Percentiles rank a stretch among this genome's conserved stretches.
Evolutionary conservation across 1,140 invertebrate genomes (phyloP).

Genomic region (Sinella curviseta): DNA sequence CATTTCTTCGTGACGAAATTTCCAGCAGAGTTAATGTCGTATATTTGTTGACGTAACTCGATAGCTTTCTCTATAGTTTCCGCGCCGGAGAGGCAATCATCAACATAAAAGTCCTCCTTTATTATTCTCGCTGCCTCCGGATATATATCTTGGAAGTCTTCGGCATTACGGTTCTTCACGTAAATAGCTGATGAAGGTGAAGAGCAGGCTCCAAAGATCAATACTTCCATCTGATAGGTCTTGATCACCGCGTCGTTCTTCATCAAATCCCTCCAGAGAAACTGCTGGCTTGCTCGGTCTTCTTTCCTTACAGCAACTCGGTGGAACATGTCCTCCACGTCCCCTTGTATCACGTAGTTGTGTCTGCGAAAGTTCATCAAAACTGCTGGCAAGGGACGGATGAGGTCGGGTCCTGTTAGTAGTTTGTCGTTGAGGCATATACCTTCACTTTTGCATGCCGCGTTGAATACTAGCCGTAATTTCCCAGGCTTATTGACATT

Average conservation of each 20-base stretch:
- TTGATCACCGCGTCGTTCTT: neutral
- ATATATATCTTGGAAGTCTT: neutral
- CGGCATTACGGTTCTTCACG: neutral
- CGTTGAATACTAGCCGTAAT: neutral
- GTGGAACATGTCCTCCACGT: constrained; percentile 42
- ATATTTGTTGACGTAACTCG: neutral
- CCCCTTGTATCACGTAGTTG: constrained; percentile 21
- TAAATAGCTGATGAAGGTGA: constrained; percentile 18
- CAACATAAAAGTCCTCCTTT: neutral
- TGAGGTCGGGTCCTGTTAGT: constrained; percentile 28
- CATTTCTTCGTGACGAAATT: neutral
- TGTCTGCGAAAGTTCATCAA: constrained; percentile 25
- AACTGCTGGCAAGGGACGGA: constrained; percentile 22
- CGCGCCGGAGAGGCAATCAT: neutral
- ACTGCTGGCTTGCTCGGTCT: constrained; percentile 20
- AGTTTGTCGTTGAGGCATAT: neutral
- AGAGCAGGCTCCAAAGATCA: constrained; percentile 30
- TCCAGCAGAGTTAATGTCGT: neutral
- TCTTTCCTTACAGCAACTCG: constrained; percentile 17
- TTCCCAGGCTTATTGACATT: neutral
- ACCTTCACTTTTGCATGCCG: neutral
- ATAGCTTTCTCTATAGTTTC: neutral
- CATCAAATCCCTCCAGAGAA: constrained; percentile 21
- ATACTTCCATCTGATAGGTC: constrained; percentile 28
- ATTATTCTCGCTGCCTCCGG: neutral